Conservation (phyloP, 2,113 vertebrate genomes). For the Laticauda colubrina region DNA sequence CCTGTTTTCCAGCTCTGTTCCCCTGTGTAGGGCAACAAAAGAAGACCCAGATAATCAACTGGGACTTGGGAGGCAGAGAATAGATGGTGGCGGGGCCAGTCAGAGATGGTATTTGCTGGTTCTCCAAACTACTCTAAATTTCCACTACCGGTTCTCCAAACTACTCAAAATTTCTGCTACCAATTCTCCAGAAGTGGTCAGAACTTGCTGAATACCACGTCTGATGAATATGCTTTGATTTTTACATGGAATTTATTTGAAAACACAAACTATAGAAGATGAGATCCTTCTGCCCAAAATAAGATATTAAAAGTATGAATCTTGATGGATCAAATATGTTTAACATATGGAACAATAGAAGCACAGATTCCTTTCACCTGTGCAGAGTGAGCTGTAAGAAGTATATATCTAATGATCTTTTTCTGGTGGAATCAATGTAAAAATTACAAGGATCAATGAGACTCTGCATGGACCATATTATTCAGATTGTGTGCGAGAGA, state of each 20-base stretch:
- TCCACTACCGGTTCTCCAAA: too few relatives aligned
- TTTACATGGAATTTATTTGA: neutral
- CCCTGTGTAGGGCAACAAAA: too few relatives aligned
- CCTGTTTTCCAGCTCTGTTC: too few relatives aligned
- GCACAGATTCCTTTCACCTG: neutral
- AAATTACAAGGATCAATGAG: neutral
- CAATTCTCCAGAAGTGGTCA: too few relatives aligned
- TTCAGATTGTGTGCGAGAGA: neutral
- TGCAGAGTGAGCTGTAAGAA: neutral
- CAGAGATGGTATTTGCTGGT: too few relatives aligned
- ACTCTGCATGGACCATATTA: neutral
- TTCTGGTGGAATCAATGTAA: neutral
- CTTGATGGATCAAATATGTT: neutral
- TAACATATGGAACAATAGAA: neutral
- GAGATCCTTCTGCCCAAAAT: neutral
- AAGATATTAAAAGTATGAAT: neutral
- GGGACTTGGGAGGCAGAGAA: too few relatives aligned
- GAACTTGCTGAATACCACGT: too few relatives aligned
- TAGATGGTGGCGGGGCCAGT: too few relatives aligned
- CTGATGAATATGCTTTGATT: neutral
- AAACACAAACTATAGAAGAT: neutral
- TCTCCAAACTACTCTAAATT: too few relatives aligned
- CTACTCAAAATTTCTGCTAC: too few relatives aligned
- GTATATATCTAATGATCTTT: neutral
- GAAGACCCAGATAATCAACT: too few relatives aligned